Conservation (phyloP, 2,888 invertebrate genomes). For the Thysanoteuthis rhombus region DNA sequence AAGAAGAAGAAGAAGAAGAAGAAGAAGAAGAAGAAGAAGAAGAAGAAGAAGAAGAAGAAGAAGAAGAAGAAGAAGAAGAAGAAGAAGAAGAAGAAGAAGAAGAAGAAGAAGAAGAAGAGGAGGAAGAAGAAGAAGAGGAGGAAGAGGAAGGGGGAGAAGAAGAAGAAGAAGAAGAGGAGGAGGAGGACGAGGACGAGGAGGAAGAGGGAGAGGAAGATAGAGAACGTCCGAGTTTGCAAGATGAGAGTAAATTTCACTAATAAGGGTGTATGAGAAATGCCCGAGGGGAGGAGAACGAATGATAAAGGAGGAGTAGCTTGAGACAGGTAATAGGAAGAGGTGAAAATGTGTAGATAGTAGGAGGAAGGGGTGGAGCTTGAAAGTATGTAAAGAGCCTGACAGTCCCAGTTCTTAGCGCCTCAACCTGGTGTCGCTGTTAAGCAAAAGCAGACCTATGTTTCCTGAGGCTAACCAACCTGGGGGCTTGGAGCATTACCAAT, state of each 20-base stretch:
- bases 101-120: neutral
- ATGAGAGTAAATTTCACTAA: slow-evolving; percentile 31
- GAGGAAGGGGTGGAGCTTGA: neutral
- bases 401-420: neutral
- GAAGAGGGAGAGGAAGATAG: neutral
- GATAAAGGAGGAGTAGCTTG: slow-evolving; percentile 13
- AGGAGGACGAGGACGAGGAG: slow-evolving; percentile 14
- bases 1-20: neutral
- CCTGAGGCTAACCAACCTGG: neutral
- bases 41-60: slow-evolving; percentile 15
- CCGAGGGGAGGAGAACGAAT: slow-evolving; percentile 44
- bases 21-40: neutral
- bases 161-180: neutral
- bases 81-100: neutral
- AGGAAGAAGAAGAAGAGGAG: no score
- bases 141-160: neutral
- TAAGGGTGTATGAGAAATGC: slow-evolving; percentile 31
- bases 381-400: neutral
- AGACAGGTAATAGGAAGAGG: neutral
- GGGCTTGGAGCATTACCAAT: neutral
- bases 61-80: slow-evolving; percentile 13
- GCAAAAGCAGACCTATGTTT: neutral
- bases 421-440: neutral
- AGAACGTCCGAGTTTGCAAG: neutral
- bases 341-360: neutral